Evolutionary conservation across 2,113 vertebrate genomes (phyloP).

Genomic region (Ellobius talpinus): DNA sequence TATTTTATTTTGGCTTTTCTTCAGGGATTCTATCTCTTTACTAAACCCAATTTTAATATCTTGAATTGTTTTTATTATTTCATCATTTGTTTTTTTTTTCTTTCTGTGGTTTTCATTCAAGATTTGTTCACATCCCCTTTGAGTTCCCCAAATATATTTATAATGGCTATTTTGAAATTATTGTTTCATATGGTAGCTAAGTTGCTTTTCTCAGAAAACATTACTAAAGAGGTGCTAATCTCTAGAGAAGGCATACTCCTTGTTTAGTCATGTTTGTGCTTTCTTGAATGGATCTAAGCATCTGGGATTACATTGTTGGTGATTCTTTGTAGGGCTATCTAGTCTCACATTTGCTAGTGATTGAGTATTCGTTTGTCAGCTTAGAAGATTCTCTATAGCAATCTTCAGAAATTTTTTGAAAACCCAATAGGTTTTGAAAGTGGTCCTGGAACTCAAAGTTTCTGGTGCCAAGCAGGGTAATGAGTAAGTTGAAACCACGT

Average conservation of each 20-base stretch:
- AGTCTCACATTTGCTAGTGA: not conserved
- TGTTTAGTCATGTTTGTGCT: not conserved
- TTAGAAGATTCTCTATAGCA: not conserved
- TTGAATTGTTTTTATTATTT: not conserved
- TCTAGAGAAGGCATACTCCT: not conserved
- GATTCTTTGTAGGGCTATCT: not conserved
- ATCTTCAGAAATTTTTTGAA: not conserved
- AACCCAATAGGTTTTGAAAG: not conserved
- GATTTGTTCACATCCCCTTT: not conserved
- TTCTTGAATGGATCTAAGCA: not conserved
- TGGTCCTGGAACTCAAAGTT: not conserved
- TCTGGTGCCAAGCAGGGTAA: not conserved
- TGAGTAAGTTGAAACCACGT: not conserved
- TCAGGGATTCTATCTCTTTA: not conserved
- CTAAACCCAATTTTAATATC: not conserved
- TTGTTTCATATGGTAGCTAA: not conserved
- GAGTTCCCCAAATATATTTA: not conserved
- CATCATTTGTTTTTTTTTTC: not conserved
- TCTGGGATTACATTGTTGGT: not conserved
- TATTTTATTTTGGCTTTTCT: not conserved
- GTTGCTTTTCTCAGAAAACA: not conserved
- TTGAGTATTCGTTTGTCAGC: not conserved
- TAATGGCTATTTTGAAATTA: not conserved
- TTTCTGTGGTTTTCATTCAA: not conserved
- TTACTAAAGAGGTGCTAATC: not conserved